Evolutionary conservation across 2,888 invertebrate genomes (phyloP), one percentile per base, ranked within the genome.

Genomic region (Drepana falcataria): DNA sequence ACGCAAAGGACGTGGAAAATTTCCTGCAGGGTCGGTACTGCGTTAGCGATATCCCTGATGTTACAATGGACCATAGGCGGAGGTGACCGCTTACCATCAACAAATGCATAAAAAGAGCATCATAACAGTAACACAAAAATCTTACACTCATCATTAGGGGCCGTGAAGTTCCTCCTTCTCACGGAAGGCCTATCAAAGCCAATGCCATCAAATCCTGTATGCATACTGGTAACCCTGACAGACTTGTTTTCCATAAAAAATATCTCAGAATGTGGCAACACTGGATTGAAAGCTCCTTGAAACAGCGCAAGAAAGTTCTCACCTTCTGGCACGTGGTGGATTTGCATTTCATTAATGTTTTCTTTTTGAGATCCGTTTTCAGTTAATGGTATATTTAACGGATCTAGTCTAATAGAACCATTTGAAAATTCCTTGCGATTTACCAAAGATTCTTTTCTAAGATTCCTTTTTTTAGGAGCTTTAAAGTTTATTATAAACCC

Each of bases 161-260:
- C 37, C 37, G 37, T 37, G 3, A 37, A 5, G 5, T 37, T 37
- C 5, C 37, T 49, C 44, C 56, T 59, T 35, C 52, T 48, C 2
- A 63, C 52, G 34, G 68, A 47, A 35, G 65, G 64, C 53, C 70
- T 60, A 59, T 82, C 70, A 21, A 80, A 82, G 0, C 81, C 81
- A 0, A 83, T 49, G 0, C 73, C 76, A 48, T 72, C 69, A 40
- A 68, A 73, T 35, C 69, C 68, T 0, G 69, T 54, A 33, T 68
- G 63, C 80, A 79, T 81, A 0, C 61, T 56, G 0, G 66, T 67
- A 0, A 65, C 51, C 35, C 66, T 55, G 1, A 73, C 62, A 0
- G 76, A 73, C 48, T 88, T 87, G 48, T 84, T 83, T 49, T 84
- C 81, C 48, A 76, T 48, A 33, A 66, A 63, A 52, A 58, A 54